Conservation (phyloP, 2,888 invertebrate species). For the Galerucella pusilla region DNA sequence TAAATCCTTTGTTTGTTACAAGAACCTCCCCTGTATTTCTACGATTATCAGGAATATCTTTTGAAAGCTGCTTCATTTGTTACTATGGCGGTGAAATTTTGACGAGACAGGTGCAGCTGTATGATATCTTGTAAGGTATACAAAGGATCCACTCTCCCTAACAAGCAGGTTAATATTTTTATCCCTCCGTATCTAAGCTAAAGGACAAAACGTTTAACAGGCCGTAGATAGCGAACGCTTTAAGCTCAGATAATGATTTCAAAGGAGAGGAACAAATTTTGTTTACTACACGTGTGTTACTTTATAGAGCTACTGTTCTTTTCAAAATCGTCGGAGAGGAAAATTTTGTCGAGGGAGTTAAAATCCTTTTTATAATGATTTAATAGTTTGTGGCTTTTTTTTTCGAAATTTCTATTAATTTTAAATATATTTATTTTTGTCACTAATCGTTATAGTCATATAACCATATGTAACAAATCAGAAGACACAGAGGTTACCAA, state of each 20-base stretch:
- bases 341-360: conserved; percentile 15
- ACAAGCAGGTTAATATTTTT: conserved; percentile 33
- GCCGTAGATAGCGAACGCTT: conserved; percentile 23
- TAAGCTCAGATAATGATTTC: conserved; percentile 30
- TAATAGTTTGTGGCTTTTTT: too few species aligned
- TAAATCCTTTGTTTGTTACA: not conserved
- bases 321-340: conserved; percentile 4
- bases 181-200: conserved; percentile 34
- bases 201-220: conserved; percentile 35
- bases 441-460: too few species aligned
- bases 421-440: not conserved
- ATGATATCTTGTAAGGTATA: conserved; percentile 10
- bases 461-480: too few species aligned
- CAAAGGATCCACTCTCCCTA: conserved; percentile 25
- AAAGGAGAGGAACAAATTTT: conserved; percentile 24
- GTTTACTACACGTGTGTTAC: conserved; percentile 29
- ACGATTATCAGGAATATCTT: not conserved
- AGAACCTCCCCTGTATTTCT: not conserved
- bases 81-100: conserved; percentile 26
- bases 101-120: conserved; percentile 24
- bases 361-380: not conserved
- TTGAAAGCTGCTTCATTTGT: conserved; percentile 55
- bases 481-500: too few species aligned
- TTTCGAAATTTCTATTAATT: not conserved
- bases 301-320: conserved; percentile 14